phyloP scores from a whole-genome alignment of 2,888 invertebrate genomes.

The Drosophila anomelani region DNA sequence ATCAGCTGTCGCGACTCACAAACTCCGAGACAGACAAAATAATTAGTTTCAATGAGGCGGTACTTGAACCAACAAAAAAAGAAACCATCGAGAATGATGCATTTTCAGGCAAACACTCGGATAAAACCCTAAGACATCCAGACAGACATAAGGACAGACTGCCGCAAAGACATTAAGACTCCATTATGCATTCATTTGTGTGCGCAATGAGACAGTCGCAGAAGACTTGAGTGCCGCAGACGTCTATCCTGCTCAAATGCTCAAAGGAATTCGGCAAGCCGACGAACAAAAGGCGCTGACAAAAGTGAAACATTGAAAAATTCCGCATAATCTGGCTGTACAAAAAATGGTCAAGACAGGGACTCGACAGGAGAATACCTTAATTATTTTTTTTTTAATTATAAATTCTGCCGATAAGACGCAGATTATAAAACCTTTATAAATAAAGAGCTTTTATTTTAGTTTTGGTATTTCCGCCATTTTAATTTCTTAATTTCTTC shows the following conservation, averaged over 20 bases:
- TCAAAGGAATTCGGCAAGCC: slow-evolving; percentile 42
- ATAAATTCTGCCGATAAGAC: not conserved
- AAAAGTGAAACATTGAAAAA: slow-evolving; percentile 13
- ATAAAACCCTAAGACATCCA: slow-evolving; percentile 9
- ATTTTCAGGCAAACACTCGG: slow-evolving; percentile 39
- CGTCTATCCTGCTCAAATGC: slow-evolving; percentile 14
- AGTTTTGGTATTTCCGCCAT: not conserved
- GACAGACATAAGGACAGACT: slow-evolving; percentile 29
- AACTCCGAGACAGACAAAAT: slow-evolving; percentile 43
- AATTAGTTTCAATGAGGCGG: slow-evolving; percentile 67
- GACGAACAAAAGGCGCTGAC: slow-evolving; percentile 18
- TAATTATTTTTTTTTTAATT: too few species aligned
- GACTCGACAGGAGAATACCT: not conserved
- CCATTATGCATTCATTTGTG: slow-evolving; percentile 71
- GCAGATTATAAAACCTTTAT: not conserved
- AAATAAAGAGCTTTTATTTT: not conserved
- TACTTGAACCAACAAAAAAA: slow-evolving; percentile 53
- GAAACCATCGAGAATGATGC: slow-evolving; percentile 35
- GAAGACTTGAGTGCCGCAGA: slow-evolving; percentile 9
- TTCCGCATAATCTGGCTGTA: slow-evolving; percentile 12
- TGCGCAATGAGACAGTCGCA: slow-evolving; percentile 33
- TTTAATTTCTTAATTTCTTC: not conserved
- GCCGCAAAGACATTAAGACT: slow-evolving; percentile 57
- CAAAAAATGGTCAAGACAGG: not conserved
- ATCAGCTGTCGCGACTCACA: slow-evolving; percentile 60